Conservation (phyloP, 1,140 invertebrate genomes). For the Akabosia matsudoensis region DNA sequence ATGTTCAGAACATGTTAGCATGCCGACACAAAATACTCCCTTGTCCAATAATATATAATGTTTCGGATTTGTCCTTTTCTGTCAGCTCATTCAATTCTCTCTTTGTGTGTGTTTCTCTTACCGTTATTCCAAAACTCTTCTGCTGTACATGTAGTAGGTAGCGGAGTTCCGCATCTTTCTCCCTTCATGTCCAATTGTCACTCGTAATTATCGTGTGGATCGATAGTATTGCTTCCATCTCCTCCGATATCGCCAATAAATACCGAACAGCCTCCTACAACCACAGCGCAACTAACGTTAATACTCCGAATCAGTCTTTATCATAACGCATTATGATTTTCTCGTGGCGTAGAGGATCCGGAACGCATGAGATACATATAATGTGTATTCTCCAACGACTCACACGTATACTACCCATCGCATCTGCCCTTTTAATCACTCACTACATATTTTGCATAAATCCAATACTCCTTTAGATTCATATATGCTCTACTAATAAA, state of each 20-base stretch:
- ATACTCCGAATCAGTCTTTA: background rate
- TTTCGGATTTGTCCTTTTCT: too few species aligned
- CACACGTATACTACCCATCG: too few species aligned
- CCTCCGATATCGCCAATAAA: constrained; percentile 43
- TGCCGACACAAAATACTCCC: too few species aligned
- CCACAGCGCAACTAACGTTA: background rate
- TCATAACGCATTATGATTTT: background rate
- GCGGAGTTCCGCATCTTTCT: constrained; percentile 23
- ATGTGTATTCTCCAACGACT: too few species aligned
- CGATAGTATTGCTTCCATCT: constrained; percentile 45
- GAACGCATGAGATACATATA: too few species aligned
- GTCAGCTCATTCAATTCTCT: background rate
- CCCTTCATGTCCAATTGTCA: constrained; percentile 44
- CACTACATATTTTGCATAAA: too few species aligned
- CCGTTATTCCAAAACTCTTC: background rate
- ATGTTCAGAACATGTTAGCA: too few species aligned
- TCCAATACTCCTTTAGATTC: too few species aligned
- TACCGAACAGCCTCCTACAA: background rate
- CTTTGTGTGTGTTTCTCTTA: background rate
- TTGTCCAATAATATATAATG: too few species aligned
- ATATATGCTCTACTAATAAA: too few species aligned
- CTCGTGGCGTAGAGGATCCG: too few species aligned
- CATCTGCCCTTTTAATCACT: too few species aligned
- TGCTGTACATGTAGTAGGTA: background rate
- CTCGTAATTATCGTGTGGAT: constrained; percentile 46